A percentile compares a stretch with the other conserved stretches of the same genome.
Conservation (phyloP, 2,797 vertebrate species). For the Sebastes matsubarae region DNA sequence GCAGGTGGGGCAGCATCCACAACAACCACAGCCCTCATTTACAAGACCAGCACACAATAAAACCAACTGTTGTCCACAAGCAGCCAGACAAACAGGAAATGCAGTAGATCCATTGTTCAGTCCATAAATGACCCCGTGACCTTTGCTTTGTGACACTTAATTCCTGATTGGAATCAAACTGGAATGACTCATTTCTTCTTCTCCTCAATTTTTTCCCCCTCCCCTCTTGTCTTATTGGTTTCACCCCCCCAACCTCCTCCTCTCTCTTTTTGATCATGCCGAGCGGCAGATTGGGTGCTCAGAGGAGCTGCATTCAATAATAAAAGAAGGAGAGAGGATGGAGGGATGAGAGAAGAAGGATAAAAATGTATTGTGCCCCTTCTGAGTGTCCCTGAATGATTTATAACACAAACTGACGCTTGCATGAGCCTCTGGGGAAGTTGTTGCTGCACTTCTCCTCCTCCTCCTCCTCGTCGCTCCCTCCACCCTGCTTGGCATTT, state of each 20-base stretch:
- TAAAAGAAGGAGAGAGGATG: constrained; percentile 61
- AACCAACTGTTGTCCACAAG: constrained; percentile 18
- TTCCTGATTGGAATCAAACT: constrained; percentile 23
- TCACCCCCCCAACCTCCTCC: neutral
- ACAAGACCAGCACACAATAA: neutral
- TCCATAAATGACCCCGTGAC: constrained; percentile 16
- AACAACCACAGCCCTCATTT: neutral
- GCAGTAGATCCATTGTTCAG: constrained; percentile 9
- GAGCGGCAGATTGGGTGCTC: constrained; percentile 39
- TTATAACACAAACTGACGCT: constrained; percentile 79
- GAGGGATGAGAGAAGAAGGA: constrained; percentile 61
- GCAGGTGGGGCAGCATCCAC: constrained; percentile 47
- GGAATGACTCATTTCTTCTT: neutral
- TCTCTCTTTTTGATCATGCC: constrained; percentile 13
- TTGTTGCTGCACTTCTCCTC: constrained; percentile 57
- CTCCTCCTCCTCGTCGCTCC: constrained; percentile 25
- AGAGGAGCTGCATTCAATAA: constrained; percentile 69
- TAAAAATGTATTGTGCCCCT: constrained; percentile 73
- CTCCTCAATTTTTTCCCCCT: neutral
- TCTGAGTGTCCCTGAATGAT: constrained; percentile 79
- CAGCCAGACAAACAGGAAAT: neutral
- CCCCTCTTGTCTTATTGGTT: constrained; percentile 18
- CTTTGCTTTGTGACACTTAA: constrained; percentile 15
- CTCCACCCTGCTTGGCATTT: constrained; percentile 43
- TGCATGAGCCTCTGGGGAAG: constrained; percentile 76